Conservation (phyloP, 2,888 invertebrate species). For the Chrysotoxum bicinctum region DNA sequence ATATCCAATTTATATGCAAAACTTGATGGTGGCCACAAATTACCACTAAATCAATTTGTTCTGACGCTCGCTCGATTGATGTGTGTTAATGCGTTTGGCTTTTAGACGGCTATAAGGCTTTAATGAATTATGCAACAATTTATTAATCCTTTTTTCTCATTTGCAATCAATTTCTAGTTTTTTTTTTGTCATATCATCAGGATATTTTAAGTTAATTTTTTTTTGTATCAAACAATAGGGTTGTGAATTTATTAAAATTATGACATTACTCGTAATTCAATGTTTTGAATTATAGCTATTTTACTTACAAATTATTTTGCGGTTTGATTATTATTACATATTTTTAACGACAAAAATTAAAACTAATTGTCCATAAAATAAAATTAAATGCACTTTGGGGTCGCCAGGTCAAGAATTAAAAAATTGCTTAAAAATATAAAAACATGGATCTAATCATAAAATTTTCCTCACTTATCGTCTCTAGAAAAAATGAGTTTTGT, state of each 20-base stretch:
- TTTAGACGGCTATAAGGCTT: slow-evolving; percentile 32
- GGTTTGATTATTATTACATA: not conserved
- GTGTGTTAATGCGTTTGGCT: slow-evolving; percentile 36
- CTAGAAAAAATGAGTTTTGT: no score
- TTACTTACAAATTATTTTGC: not conserved
- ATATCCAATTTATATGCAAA: slow-evolving; percentile 56
- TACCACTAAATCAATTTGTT: slow-evolving; percentile 58
- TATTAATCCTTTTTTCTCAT: not conserved
- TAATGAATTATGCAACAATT: slow-evolving; percentile 29
- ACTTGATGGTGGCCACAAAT: slow-evolving; percentile 42
- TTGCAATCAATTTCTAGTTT: slow-evolving; percentile 14
- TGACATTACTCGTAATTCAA: not conserved
- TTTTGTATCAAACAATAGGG: not conserved
- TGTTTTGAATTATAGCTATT: not conserved
- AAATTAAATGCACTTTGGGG: no score
- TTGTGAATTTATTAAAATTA: not conserved
- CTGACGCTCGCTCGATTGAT: slow-evolving; percentile 16
- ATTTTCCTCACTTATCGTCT: no score
- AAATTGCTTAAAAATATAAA: no score
- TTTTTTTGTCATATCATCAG: not conserved
- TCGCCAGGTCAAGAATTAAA: no score
- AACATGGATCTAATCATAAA: no score
- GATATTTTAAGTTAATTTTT: not conserved
- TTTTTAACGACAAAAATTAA: not conserved
- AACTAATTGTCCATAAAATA: not conserved